Base-by-base conservation (phyloP, 2,797 vertebrate species). In the Rhynchotus rufescens region DNA sequence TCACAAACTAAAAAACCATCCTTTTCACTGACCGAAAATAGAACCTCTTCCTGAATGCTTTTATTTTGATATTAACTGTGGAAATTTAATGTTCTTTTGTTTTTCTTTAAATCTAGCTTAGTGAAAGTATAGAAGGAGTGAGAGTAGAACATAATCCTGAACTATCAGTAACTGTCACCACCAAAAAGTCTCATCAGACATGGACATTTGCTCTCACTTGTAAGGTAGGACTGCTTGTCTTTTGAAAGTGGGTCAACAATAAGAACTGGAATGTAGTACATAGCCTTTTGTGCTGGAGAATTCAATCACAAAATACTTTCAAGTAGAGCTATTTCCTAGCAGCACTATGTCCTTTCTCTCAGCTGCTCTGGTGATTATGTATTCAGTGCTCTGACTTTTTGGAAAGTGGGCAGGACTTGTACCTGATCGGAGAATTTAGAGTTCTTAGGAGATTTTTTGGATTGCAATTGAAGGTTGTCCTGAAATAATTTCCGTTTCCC, bases 181-280 rank as follows among this genome's bases (percentile, higher is more conserved):
- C 98, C 98, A 99, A 99, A 98, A 99, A 98, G 80, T 99, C 99
- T 56, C 98, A 98, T 90, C 99, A 99, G 96, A 98, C 98, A 10
- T 99, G 99, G 99, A 99, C 98, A 42, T 99, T 99, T 97, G 98
- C 98, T 93, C 98, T 99, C 95, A 98, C 98, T 77, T 99, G 99
- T 98, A 99, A 99, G 99, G 99, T 99, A 98, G 38, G 97, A 88
- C n/a, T 79, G 56, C 75, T 92, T 68, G 30, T 87, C 40, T 76
- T 93, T 80, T 62, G 52, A 87, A 77, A 73, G 34, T 28, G 54
- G 44, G 38, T 77, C 45, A 42, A 2, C 79, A 84, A 68, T 69
- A 78, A 56, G 62, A 36, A 66, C 47, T 47, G 30, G 60, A 80
- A 76, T 64, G 59, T 16, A 75, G 21, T 60, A 56, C 36, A 9